Evolutionary conservation across 2,113 vertebrate genomes (phyloP).

Genomic region (Tringa solitaria): DNA sequence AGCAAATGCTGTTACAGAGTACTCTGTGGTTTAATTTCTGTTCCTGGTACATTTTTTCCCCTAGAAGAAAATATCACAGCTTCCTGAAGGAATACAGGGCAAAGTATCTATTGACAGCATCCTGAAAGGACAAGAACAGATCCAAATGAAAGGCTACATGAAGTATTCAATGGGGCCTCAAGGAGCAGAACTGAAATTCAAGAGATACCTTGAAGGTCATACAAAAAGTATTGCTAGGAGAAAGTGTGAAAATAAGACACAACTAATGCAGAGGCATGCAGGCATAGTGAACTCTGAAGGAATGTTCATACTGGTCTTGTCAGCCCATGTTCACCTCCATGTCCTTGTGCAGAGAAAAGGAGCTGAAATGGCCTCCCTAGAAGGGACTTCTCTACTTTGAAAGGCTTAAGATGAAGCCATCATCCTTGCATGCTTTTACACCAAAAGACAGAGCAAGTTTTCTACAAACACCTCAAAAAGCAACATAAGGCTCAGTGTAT

Average conservation of each 20-base stretch:
- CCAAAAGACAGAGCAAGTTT: neutral
- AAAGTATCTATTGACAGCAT: neutral
- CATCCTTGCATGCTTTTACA: neutral
- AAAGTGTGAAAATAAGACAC: neutral
- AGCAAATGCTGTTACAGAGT: neutral
- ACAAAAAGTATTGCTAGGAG: fast-evolving
- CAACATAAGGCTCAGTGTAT: neutral
- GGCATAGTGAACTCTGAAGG: neutral
- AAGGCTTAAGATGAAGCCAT: neutral
- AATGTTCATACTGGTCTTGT: neutral
- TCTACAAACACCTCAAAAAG: neutral
- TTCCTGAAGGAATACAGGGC: neutral
- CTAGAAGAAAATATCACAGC: neutral
- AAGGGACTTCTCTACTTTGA: neutral
- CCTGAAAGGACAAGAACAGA: neutral
- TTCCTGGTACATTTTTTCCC: neutral
- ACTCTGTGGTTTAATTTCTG: neutral
- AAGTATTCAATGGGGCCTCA: neutral
- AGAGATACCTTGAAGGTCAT: neutral
- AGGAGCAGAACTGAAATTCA: neutral
- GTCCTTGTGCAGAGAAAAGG: neutral
- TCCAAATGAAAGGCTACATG: neutral
- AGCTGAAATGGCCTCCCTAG: neutral
- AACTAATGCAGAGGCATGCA: neutral
- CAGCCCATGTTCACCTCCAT: neutral